Evolutionary conservation across 2,888 invertebrate species (phyloP).

Genomic region (Cryptophagus acutangulus): DNA sequence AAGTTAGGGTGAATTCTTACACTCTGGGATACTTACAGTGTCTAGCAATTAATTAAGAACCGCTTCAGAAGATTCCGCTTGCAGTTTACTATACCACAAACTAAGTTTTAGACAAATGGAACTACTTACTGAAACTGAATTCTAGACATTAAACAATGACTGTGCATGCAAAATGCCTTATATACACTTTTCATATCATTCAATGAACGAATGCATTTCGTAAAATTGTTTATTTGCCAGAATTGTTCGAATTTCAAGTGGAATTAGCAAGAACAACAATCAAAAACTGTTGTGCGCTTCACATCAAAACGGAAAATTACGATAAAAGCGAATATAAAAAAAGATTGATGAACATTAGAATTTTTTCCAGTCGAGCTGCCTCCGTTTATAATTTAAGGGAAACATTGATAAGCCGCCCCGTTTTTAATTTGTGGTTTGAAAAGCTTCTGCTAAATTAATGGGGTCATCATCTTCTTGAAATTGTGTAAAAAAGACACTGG

Average conservation of each 20-base stretch:
- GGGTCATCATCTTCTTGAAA: too few relatives aligned
- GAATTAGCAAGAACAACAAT: too few relatives aligned
- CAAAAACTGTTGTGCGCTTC: too few relatives aligned
- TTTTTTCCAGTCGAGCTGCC: too few relatives aligned
- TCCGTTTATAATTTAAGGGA: neutral
- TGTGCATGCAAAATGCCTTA: conserved; percentile 19
- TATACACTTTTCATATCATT: too few relatives aligned
- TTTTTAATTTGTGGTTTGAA: neutral
- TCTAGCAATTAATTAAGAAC: conserved; percentile 11
- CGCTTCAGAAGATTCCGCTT: conserved; percentile 1
- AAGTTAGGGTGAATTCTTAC: conserved; percentile 7
- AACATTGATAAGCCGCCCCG: neutral
- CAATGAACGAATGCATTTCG: too few relatives aligned
- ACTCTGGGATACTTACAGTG: conserved; percentile 5
- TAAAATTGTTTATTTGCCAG: too few relatives aligned
- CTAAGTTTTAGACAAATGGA: conserved; percentile 21
- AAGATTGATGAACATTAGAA: too few relatives aligned
- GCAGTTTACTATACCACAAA: conserved; percentile 3
- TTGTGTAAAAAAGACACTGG: neutral
- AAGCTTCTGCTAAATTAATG: neutral
- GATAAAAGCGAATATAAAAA: too few relatives aligned
- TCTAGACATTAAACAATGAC: conserved; percentile 19
- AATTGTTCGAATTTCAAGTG: too few relatives aligned
- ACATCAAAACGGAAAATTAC: too few relatives aligned
- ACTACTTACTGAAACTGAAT: conserved; percentile 23